phyloP scores from a whole-genome alignment of 2,888 invertebrate genomes.

The Pegoplata infirma region DNA sequence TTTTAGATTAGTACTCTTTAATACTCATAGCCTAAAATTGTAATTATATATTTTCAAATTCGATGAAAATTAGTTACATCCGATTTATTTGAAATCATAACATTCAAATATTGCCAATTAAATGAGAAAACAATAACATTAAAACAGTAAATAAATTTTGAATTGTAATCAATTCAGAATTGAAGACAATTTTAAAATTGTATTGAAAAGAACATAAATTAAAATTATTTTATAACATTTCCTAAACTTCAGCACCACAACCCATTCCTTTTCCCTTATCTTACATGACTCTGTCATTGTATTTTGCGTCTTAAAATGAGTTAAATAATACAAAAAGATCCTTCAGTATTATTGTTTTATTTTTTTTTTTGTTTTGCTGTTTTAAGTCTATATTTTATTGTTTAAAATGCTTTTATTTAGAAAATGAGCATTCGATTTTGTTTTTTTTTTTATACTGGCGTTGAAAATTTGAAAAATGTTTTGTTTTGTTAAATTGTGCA shows the following conservation, averaged over 20 bases:
- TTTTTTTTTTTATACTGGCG: neutral
- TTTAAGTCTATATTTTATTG: neutral
- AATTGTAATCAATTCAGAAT: slow-evolving; percentile 18
- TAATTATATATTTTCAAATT: too few relatives aligned
- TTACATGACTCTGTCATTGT: neutral
- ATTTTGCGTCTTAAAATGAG: neutral
- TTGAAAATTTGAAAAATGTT: neutral
- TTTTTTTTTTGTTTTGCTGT: neutral
- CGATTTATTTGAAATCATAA: too few relatives aligned
- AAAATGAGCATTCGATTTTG: slow-evolving; percentile 1
- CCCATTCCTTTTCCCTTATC: too few relatives aligned
- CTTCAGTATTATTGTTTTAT: neutral
- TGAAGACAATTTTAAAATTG: neutral
- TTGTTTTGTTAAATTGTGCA: neutral
- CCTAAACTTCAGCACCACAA: too few relatives aligned
- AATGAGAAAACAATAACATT: neutral
- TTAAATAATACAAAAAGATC: too few relatives aligned
- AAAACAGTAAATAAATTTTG: slow-evolving; percentile 8
- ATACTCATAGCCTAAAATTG: too few relatives aligned
- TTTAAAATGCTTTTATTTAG: neutral
- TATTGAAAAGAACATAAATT: neutral
- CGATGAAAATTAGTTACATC: too few relatives aligned
- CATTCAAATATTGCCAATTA: neutral
- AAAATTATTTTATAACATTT: neutral
- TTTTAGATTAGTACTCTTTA: too few relatives aligned